Percentiles rank a stretch among this genome's conserved stretches.
Evolutionary conservation across 1,140 invertebrate species (phyloP).

Genomic region (Zaprionus capensis): DNA sequence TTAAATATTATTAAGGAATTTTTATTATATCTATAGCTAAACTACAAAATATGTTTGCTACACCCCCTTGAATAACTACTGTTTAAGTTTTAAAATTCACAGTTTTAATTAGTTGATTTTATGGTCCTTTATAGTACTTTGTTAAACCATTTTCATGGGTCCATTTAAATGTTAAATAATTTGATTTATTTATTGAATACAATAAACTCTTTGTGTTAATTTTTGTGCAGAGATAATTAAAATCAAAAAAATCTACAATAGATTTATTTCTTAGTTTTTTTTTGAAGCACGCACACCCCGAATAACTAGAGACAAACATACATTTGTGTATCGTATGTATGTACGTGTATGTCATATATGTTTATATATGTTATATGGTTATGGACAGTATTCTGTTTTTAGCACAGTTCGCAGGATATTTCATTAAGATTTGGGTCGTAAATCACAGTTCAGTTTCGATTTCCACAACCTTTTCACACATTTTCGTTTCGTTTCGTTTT

Average conservation of each 20-base stretch:
- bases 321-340: too few species aligned
- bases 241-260: not conserved
- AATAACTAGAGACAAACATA: not conserved
- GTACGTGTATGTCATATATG: not conserved
- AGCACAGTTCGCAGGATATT: constrained; percentile 4
- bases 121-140: too few species aligned
- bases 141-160: too few species aligned
- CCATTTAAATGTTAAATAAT: too few species aligned
- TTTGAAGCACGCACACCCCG: not conserved
- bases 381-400: not conserved
- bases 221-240: not conserved
- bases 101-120: too few species aligned
- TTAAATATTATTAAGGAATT: too few species aligned
- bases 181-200: too few species aligned
- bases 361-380: not conserved
- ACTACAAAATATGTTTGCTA: too few species aligned
- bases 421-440: constrained; percentile 7
- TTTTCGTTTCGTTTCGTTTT: constrained; percentile 11
- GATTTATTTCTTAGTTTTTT: not conserved
- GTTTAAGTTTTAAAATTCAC: too few species aligned
- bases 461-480: constrained; percentile 30
- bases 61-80: too few species aligned
- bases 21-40: too few species aligned
- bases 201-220: not conserved
- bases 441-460: constrained; percentile 48